Base-by-base conservation (phyloP, 2,113 vertebrate genomes). In the Ardeotis arabs region DNA sequence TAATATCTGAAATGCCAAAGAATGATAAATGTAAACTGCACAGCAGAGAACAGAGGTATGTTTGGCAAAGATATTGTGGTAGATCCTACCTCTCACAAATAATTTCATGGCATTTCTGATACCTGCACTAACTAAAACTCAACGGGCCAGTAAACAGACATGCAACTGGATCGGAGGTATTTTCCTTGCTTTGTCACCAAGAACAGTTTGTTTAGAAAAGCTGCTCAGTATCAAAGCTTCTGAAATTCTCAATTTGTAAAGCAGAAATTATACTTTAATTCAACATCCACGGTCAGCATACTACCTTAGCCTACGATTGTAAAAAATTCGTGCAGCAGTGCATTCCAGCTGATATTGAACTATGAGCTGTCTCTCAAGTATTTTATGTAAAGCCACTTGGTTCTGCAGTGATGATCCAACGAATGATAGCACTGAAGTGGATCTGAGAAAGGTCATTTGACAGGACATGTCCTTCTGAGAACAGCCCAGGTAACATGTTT, bases 21-120 rank as follows among this genome's bases (percentile, higher is more conserved):
- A 89, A 85, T 58, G 84, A 76, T 58, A 95, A 84, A 92, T 33
- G 58, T 78, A 70, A 94, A 73, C 33, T 45, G 58, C 53, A 66
- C 55, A 87, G 19, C 12, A 64, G 75, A 91, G 59, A 83, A 44
- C 9, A 58, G 73, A 86, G 44, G 60, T 31, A 39, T 22, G 23
- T 27, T 37, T 92, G 60, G 73, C 80, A 84, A 21, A 4, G 66
- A 50, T 81, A 28, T 3, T 47, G 41, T 29, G 12, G 49, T 33
- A 78, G 69, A 50, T 72, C 33, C 45, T 68, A 56, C 28, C 33
- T 60, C 79, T 60, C 17, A 53, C 28, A 56, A 87, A 47, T 37
- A 79, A 89, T 47, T 89, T n/a, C 20, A 20, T 18, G 53, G 72
- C 41, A 47, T 59, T 87, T 85, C 87, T 87, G 39, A 52, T 11